Conservation (phyloP, 2,797 vertebrate species). For the Amblyopsis hoosieri region DNA sequence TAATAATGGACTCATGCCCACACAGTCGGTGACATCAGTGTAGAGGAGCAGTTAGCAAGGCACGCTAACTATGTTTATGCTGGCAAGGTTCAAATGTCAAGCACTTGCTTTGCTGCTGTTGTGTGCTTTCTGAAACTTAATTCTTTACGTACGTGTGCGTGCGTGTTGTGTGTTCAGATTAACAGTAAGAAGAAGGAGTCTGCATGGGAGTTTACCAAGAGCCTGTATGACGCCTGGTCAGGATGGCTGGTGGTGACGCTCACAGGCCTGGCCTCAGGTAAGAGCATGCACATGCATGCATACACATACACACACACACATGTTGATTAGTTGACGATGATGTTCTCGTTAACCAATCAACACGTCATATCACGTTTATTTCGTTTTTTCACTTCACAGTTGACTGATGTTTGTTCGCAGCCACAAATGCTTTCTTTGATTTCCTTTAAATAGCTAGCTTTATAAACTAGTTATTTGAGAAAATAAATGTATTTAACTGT, state of each 20-base stretch:
- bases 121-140: neutral
- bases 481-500: too few relatives aligned
- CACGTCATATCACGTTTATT: too few relatives aligned
- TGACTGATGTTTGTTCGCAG: too few relatives aligned
- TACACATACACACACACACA: slow-evolving; percentile 12
- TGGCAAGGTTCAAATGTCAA: neutral
- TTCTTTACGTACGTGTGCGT: neutral
- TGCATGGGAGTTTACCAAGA: slow-evolving; percentile 97
- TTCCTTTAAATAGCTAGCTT: too few relatives aligned
- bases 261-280: slow-evolving; percentile 97
- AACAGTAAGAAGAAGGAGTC: slow-evolving; percentile 99
- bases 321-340: too few relatives aligned
- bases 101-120: neutral
- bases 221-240: slow-evolving; percentile 97
- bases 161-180: slow-evolving; percentile 79
- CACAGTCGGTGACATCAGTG: neutral
- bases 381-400: too few relatives aligned
- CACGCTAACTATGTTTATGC: neutral
- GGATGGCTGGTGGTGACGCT: slow-evolving; percentile 98
- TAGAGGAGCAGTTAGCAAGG: neutral
- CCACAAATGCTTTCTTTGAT: too few relatives aligned
- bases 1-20: neutral
- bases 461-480: too few relatives aligned
- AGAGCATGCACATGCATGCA: slow-evolving; percentile 7
- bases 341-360: too few relatives aligned